Conservation (phyloP, 2,113 vertebrate species). For the Oreochromis tanganicae region DNA sequence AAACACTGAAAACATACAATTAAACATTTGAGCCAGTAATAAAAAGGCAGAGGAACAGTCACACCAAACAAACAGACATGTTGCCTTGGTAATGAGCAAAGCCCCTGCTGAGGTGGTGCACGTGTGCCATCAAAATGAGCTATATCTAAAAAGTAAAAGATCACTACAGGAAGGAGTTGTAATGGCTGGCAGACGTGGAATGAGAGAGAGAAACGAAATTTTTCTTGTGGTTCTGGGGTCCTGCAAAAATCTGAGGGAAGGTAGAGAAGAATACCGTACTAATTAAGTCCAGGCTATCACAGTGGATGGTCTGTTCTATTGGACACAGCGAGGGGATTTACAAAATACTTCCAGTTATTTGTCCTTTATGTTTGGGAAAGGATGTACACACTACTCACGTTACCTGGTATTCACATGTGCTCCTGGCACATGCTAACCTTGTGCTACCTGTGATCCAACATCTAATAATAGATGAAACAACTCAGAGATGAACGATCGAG, state of each 20-base stretch:
- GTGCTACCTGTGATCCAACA: not conserved
- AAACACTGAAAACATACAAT: slow-evolving; percentile 39
- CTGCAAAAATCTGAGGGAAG: slow-evolving; percentile 25
- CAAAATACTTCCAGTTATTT: slow-evolving; percentile 29
- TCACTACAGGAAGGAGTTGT: not conserved
- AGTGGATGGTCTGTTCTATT: slow-evolving; percentile 20
- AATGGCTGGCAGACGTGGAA: not conserved
- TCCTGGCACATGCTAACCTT: not conserved
- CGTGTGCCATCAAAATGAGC: slow-evolving; percentile 2
- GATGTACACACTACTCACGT: not conserved
- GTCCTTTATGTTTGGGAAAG: slow-evolving; percentile 6
- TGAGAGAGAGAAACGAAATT: not conserved
- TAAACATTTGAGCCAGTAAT: slow-evolving; percentile 47
- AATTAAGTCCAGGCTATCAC: slow-evolving; percentile 61
- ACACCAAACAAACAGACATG: slow-evolving; percentile 57
- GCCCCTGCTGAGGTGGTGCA: slow-evolving; percentile 21
- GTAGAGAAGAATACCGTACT: slow-evolving; percentile 36
- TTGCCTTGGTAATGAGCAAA: slow-evolving; percentile 34
- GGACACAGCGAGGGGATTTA: slow-evolving; percentile 41
- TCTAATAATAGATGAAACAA: not conserved
- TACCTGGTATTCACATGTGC: not conserved
- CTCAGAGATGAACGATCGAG: not conserved
- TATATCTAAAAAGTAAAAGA: not conserved
- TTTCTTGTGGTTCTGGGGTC: slow-evolving; percentile 23
- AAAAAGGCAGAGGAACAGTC: slow-evolving; percentile 28